Percentiles rank a stretch among this genome's conserved stretches.
Conservation (phyloP, 2,797 vertebrate genomes). For the Ptychadena robeensis region DNA sequence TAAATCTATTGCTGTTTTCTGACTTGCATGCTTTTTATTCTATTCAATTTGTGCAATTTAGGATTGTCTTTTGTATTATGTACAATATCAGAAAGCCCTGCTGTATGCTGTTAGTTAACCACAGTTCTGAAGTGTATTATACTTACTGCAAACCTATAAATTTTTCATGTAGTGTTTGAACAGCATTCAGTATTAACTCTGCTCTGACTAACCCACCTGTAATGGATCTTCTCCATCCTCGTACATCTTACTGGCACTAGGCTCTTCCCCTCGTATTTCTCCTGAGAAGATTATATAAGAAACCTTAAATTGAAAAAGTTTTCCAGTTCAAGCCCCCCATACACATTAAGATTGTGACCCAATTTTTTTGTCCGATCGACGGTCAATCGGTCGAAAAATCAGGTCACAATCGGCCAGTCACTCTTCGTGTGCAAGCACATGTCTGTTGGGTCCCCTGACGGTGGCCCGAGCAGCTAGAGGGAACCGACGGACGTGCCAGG, state of each 20-base stretch:
- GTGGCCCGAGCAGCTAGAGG: too few species aligned
- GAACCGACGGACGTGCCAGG: too few species aligned
- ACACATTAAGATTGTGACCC: too few species aligned
- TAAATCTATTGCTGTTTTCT: too few species aligned
- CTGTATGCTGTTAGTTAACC: slow-evolving; percentile 24
- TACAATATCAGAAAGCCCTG: slow-evolving; percentile 7
- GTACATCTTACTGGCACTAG: background rate
- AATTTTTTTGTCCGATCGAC: too few species aligned
- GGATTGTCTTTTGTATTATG: background rate
- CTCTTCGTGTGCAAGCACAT: too few species aligned
- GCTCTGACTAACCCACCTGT: background rate
- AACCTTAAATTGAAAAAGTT: slow-evolving; percentile 39
- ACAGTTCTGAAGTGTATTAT: slow-evolving; percentile 31
- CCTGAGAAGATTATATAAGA: slow-evolving; percentile 15
- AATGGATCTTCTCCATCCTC: background rate
- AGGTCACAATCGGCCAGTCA: too few species aligned
- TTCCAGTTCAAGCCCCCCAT: too few species aligned
- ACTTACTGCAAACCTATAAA: slow-evolving; percentile 26
- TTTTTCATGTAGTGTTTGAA: slow-evolving; percentile 29
- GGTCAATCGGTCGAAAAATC: too few species aligned
- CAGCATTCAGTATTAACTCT: background rate
- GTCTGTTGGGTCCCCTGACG: too few species aligned
- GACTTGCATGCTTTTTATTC: too few species aligned
- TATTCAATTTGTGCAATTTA: background rate
- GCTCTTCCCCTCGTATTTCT: background rate